phyloP scores from a whole-genome alignment of 2,113 vertebrate genomes.

The Ciconia maguari region DNA sequence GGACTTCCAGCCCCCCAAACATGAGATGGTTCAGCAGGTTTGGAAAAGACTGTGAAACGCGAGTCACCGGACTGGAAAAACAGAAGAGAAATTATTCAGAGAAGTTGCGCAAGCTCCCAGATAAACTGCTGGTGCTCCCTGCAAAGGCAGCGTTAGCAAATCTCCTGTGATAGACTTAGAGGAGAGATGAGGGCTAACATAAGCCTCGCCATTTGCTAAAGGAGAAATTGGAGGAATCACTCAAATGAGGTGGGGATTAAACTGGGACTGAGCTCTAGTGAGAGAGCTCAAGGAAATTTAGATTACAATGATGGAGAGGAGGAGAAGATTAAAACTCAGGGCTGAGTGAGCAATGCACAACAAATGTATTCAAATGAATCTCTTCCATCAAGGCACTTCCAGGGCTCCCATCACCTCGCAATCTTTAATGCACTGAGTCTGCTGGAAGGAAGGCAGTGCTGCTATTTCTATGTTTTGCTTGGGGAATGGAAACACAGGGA shows the following conservation, averaged over 20 bases:
- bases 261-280: not conserved
- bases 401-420: not conserved
- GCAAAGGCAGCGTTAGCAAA: fast-evolving
- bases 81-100: not conserved
- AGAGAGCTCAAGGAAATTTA: constrained; percentile 32
- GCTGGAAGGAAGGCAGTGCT: not conserved
- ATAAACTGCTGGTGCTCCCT: not conserved
- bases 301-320: constrained; percentile 24
- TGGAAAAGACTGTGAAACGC: not conserved
- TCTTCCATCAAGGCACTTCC: not conserved
- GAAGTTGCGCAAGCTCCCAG: not conserved
- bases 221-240: constrained; percentile 34
- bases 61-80: not conserved
- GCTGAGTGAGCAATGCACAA: constrained; percentile 35
- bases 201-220: not conserved
- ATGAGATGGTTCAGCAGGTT: not conserved
- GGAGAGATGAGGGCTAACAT: not conserved
- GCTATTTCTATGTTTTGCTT: not conserved
- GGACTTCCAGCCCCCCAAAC: not conserved
- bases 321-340: constrained; percentile 56
- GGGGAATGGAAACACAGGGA: not conserved
- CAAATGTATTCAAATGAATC: constrained; percentile 29
- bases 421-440: constrained; percentile 9
- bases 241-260: constrained; percentile 19
- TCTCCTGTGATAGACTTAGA: not conserved